Evolutionary conservation across 2,888 invertebrate genomes (phyloP).

Genomic region (Caenorhabditis sp.): DNA sequence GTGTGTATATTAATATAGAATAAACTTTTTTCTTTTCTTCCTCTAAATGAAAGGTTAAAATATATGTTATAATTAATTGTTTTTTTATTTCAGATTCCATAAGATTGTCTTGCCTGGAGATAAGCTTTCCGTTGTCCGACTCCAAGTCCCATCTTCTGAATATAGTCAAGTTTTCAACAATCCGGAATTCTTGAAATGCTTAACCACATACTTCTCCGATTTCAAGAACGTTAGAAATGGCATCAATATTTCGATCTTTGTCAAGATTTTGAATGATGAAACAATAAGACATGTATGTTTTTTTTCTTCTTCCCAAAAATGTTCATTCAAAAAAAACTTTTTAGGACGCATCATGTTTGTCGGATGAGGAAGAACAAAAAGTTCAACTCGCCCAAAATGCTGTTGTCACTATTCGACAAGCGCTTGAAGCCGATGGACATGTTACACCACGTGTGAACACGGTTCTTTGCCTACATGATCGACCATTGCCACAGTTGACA

Average conservation of each 20-base stretch:
- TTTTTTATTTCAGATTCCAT: constrained; percentile 16
- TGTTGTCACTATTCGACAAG: constrained; percentile 9
- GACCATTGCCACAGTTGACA: constrained; percentile 34
- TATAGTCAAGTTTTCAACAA: constrained; percentile 25
- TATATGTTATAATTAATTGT: too few species aligned
- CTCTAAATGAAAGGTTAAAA: too few species aligned
- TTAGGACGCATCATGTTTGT: constrained; percentile 31
- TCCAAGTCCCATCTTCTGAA: constrained; percentile 15
- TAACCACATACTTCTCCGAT: constrained; percentile 11
- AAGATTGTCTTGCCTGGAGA: constrained; percentile 33
- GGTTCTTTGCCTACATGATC: constrained; percentile 31
- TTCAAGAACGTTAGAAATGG: constrained; percentile 13
- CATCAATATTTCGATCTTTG: constrained; percentile 37
- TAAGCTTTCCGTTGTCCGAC: constrained; percentile 28
- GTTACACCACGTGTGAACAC: constrained; percentile 32
- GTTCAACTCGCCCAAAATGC: constrained; percentile 31
- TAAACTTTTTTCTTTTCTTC: too few species aligned
- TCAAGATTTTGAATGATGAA: constrained; percentile 28
- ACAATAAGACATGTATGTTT: constrained; percentile 17
- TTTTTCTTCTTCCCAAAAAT: not conserved
- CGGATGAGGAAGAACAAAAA: constrained; percentile 35
- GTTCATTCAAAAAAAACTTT: not conserved
- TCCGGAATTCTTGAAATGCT: constrained; percentile 14
- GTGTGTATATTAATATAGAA: too few species aligned
- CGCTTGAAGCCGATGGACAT: constrained; percentile 12